Evolutionary conservation across 92 coral and sea anemone species (phyloP), one percentile per base, ranked within the genome.

Genomic region (Siderastrea radians): DNA sequence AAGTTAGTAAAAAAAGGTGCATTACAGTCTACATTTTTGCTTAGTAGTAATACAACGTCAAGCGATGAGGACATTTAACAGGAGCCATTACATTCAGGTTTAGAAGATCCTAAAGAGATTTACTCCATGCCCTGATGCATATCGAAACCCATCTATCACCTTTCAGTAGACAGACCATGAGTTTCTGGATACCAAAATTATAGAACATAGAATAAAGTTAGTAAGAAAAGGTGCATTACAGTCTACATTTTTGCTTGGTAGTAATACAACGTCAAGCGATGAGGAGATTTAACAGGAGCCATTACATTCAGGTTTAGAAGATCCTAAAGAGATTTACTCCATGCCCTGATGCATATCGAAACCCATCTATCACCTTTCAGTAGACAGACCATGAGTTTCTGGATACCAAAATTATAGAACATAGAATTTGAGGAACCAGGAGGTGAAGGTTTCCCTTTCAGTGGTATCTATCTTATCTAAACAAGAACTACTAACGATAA

Each of bases 181-280:
- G 38, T 26, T 26, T 26, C 38, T 26, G 38, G 38, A 26, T 26
- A 26, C 38, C 38, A 26, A 26, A 26, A 26, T 26, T 26, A 26
- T 26, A 26, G n/a, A n/a, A n/a, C n/a, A n/a, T n/a, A n/a, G 50
- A 71, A 71, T 71, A 71, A 71, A 71, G 75, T 54, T 71, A 71
- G 47, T 26, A 49, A 0, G 1, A 71, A 71, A 71, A 49, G 47
- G 75, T 71, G 43, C 75, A 71, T 0, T 71, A 71, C 75, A 4
- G 75, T 71, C 75, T 71, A 71, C 75, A 71, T 55, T 71, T 71
- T 71, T 71, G 47, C 47, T 71, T 71, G 75, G 75, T 71, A 71
- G 75, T 71, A 55, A 49, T 71, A 71, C 75, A 71, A 71, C 75
- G 47, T 71, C 75, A 55, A 71, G 75, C 75, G 75, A 71, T 71